Conservation (phyloP, 2,888 invertebrate genomes). For the Diplazon laetatorius region DNA sequence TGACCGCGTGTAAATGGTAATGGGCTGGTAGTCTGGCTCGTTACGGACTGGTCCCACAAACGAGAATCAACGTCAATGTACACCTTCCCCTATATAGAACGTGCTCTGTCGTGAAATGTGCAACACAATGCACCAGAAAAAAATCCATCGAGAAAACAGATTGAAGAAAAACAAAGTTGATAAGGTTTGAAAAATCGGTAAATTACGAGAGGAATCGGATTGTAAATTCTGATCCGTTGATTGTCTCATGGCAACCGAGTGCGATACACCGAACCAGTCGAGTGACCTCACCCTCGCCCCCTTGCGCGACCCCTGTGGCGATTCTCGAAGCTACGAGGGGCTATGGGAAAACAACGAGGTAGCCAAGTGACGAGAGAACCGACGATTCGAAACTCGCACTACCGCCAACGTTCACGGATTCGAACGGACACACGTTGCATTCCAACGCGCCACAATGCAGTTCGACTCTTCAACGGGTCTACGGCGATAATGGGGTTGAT, state of each 20-base stretch:
- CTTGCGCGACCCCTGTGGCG: constrained; percentile 28
- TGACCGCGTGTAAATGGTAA: constrained; percentile 75
- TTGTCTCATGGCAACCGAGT: constrained; percentile 5
- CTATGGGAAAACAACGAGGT: constrained; percentile 41
- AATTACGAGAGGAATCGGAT: neutral
- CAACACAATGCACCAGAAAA: no score
- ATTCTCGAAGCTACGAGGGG: constrained; percentile 37
- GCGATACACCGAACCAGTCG: neutral
- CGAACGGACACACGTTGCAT: constrained; percentile 45
- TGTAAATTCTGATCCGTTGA: neutral
- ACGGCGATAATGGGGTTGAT: constrained; percentile 61
- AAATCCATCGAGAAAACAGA: no score
- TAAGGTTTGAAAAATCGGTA: no score
- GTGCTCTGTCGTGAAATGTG: no score
- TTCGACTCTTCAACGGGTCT: constrained; percentile 48
- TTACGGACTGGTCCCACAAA: constrained; percentile 15
- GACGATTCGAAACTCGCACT: constrained; percentile 29
- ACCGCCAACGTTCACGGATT: constrained; percentile 7
- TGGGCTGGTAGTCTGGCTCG: constrained; percentile 62
- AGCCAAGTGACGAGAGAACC: constrained; percentile 44
- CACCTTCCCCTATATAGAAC: no score
- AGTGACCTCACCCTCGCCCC: no score
- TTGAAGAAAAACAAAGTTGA: no score
- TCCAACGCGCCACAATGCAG: constrained; percentile 27
- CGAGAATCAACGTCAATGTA: constrained; percentile 19